Base-by-base conservation (phyloP, 2,113 vertebrate species). In the Hippocampus comes region DNA sequence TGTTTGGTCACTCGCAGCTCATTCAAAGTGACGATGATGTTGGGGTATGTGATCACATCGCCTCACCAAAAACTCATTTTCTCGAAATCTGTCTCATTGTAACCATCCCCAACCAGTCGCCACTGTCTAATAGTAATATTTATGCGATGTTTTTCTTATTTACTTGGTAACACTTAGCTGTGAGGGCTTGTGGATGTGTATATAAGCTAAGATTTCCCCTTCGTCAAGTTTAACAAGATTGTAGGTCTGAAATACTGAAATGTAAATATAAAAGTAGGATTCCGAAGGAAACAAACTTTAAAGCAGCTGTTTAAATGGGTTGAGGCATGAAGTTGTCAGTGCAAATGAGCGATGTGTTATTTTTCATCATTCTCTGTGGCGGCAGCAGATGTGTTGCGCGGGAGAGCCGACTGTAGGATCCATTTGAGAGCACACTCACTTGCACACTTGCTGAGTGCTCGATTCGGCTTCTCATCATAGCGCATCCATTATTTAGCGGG, bases 1-100 rank as follows among this genome's bases (percentile, higher is more conserved):
- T 99, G 38, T 97, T 99, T 83, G 96, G 96, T 80, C 97, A 98
- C 85, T 98, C 97, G 0, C 96, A 97, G 84, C 93, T 99, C 53
- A 95, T 98, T 83, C 96, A 99, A 84, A 99, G 91, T 0, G 96
- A 99, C 34, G 96, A 98, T 2, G 97, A 99, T 9, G 90, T 95
- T 2, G 97, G 96, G 95, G 97, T 99, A 91, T 88, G 95, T 94
- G 49, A 55, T 56, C 1, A 49, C 17, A 49, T 10, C 72, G 1
- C 63, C 55, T 17, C 17, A 25, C 12, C 10, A 69, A 3, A 14
- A 61, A 3, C 48, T 64, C 42, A 48, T 5, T 60, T 25, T 51
- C 46, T 18, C 8, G 25, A 49, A 67, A 27, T 27, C 18, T 30
- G 4, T 59, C 23, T 25, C 56, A 14, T 10, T 0, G 12, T 27